A percentile compares a stretch with the other conserved stretches of the same genome.
Evolutionary conservation across 2,113 vertebrate genomes (phyloP).

Genomic region (Oplegnathus fasciatus): DNA sequence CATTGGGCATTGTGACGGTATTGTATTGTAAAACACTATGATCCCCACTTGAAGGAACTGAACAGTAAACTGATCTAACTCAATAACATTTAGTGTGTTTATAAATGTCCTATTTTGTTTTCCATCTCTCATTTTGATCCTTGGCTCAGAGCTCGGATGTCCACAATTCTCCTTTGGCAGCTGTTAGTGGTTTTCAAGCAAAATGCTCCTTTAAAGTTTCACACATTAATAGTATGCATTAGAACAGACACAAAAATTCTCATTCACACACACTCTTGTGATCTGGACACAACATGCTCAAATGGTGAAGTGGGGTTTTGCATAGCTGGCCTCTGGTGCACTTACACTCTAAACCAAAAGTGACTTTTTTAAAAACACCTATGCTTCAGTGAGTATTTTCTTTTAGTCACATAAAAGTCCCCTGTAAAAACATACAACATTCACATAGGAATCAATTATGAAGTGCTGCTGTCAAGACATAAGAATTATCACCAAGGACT

Average conservation of each 20-base stretch:
- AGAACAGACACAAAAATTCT: constrained; percentile 72
- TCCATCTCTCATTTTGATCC: constrained; percentile 57
- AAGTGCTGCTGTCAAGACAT: not conserved
- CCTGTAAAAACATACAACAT: constrained; percentile 27
- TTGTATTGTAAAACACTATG: not conserved
- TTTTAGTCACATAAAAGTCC: not conserved
- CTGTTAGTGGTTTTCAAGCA: constrained; percentile 99
- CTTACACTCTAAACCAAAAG: constrained; percentile 48
- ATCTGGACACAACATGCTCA: constrained; percentile 90
- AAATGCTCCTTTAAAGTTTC: constrained; percentile 94
- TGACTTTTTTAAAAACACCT: not conserved
- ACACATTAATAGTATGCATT: constrained; percentile 85
- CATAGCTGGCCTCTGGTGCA: constrained; percentile 82
- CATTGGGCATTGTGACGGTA: not conserved
- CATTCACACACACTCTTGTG: constrained; percentile 71
- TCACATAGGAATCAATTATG: constrained; percentile 22
- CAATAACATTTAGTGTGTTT: not conserved
- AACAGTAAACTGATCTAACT: not conserved
- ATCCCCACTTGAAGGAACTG: not conserved
- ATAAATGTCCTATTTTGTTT: constrained; percentile 40
- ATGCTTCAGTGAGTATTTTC: not conserved
- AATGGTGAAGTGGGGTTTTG: constrained; percentile 79
- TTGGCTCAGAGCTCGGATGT: constrained; percentile 58
- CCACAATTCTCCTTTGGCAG: constrained; percentile 79
- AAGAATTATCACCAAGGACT: constrained; percentile 4